A percentile compares a stretch with the other conserved stretches of the same genome.
phyloP scores from a whole-genome alignment of 2,113 vertebrate genomes.

The Geococcyx californianus region DNA sequence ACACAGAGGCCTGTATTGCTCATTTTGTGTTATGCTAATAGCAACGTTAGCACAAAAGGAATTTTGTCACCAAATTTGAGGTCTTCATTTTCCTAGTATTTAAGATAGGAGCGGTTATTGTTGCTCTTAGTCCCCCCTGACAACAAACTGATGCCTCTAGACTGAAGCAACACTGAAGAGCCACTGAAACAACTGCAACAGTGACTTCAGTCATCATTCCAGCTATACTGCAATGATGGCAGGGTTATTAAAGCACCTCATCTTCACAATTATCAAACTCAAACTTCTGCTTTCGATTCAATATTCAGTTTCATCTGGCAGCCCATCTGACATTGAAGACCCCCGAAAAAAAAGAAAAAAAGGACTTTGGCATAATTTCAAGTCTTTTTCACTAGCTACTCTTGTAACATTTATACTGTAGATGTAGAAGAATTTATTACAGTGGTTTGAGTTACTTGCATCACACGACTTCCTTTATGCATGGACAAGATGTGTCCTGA shows the following conservation, averaged over 20 bases:
- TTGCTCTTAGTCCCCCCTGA: not conserved
- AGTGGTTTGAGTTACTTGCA: not conserved
- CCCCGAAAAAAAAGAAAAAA: not conserved
- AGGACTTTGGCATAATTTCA: not conserved
- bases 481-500: not conserved
- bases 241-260: not conserved
- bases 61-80: not conserved
- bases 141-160: not conserved
- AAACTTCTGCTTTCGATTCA: not conserved
- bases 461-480: not conserved
- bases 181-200: not conserved
- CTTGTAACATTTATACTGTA: not conserved
- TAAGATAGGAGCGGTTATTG: not conserved
- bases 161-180: not conserved
- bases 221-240: not conserved
- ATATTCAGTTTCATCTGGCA: not conserved
- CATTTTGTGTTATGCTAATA: not conserved
- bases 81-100: not conserved
- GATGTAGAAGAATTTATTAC: not conserved
- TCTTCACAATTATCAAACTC: not conserved
- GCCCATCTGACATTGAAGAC: not conserved
- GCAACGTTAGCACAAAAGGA: not conserved
- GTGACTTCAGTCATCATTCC: not conserved
- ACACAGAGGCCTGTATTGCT: not conserved
- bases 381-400: not conserved